Evolutionary conservation across 37 sponge, comb jelly and placozoan genomes (phyloP).

Genomic region (Geodia barretti): DNA sequence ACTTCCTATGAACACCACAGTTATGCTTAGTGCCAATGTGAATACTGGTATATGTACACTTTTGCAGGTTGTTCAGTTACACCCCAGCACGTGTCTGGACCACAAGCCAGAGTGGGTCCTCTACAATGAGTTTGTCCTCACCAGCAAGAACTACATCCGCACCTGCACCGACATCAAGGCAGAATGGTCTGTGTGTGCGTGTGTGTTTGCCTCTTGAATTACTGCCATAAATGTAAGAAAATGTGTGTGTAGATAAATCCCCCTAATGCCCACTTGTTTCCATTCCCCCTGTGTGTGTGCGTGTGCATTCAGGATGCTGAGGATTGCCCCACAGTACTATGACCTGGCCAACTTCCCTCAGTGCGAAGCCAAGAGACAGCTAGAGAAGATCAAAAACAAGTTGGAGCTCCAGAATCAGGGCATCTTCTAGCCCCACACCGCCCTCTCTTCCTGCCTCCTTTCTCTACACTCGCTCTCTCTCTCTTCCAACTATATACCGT

Average conservation of each 20-base stretch:
- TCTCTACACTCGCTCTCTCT: no score
- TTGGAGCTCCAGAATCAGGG: conserved; percentile 66
- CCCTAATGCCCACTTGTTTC: neutral
- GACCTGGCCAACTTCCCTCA: conserved; percentile 98
- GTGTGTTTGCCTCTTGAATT: neutral
- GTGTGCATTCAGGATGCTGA: conserved; percentile 77
- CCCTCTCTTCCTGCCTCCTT: no score
- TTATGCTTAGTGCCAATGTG: neutral
- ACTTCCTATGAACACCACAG: neutral
- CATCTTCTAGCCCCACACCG: conserved; percentile 31
- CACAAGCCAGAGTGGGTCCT: conserved; percentile 99
- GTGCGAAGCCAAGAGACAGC: conserved; percentile 93
- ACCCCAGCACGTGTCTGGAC: conserved; percentile 98
- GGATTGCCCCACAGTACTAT: conserved; percentile 92
- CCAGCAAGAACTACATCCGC: conserved; percentile 98
- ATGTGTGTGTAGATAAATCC: neutral
- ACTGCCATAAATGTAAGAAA: neutral
- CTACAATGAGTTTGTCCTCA: conserved; percentile 99
- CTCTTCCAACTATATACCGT: no score
- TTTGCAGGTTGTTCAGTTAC: conserved; percentile 95
- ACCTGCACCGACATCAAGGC: conserved; percentile 96
- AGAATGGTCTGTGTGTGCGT: conserved; percentile 83
- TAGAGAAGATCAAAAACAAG: conserved; percentile 82
- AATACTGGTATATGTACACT: neutral
- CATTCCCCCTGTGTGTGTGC: no score